A percentile compares a stretch with the other conserved stretches of the same genome.
These are phyloP conservation scores for Aurelia sp. DNA, from an alignment of 30 jellyfish, hydroid and myxozoan species.

Conservation along the genomic window DNA sequence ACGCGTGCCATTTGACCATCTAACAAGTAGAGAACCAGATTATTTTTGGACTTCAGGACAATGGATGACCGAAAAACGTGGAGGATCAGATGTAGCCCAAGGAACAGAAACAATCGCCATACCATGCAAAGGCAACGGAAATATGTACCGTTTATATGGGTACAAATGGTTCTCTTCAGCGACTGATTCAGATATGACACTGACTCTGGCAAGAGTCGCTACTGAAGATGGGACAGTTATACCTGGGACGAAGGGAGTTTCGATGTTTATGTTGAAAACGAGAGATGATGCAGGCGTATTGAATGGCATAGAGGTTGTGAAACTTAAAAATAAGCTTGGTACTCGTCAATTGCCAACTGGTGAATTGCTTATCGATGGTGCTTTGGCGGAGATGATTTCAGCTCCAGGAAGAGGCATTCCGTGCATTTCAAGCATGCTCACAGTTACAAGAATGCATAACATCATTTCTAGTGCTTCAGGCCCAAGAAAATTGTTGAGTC, in stretches of 20 bases:
- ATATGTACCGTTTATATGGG: slow-evolving; percentile 61
- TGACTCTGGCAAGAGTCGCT: slow-evolving; percentile 79
- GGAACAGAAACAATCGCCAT: slow-evolving; percentile 89
- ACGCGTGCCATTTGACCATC: slow-evolving; percentile 46
- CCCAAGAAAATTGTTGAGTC: slow-evolving; percentile 71
- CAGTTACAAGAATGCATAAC: slow-evolving; percentile 86
- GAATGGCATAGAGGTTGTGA: slow-evolving; percentile 84
- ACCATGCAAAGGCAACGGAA: slow-evolving; percentile 13
- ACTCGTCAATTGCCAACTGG: slow-evolving; percentile 95
- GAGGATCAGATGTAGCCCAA: slow-evolving; percentile 92
- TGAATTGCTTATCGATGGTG: slow-evolving; percentile 82
- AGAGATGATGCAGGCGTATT: slow-evolving; percentile 54
- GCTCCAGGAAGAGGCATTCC: slow-evolving; percentile 88
- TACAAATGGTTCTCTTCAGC: slow-evolving; percentile 96
- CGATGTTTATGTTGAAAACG: slow-evolving; percentile 84
- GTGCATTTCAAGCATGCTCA: slow-evolving; percentile 84
- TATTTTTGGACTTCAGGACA: slow-evolving; percentile 96
- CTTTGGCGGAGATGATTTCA: slow-evolving; percentile 70
- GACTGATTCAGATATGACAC: slow-evolving; percentile 87
- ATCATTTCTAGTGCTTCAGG: slow-evolving; percentile 73
- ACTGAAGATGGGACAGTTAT: slow-evolving; percentile 46
- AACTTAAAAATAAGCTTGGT: slow-evolving; percentile 87
- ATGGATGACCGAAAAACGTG: slow-evolving; percentile 97
- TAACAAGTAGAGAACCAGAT: slow-evolving; percentile 78
- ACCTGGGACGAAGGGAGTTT: slow-evolving; percentile 75